Conservation (phyloP, 2,888 invertebrate species). For the Pterostichus niger region DNA sequence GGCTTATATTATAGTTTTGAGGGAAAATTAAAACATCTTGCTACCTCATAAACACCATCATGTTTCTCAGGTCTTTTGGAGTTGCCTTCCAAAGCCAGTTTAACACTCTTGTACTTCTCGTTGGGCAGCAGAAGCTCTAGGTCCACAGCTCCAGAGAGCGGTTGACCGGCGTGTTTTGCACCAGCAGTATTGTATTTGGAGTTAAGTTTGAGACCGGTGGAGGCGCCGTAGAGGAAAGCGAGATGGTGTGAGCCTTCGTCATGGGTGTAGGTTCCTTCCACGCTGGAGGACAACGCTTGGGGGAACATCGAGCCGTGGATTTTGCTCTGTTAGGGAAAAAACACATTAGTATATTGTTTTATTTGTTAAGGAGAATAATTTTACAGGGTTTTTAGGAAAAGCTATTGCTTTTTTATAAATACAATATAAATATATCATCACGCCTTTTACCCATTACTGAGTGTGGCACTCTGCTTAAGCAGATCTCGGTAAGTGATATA, state of each 20-base stretch:
- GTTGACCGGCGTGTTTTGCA: constrained; percentile 74
- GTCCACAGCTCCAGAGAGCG: constrained; percentile 77
- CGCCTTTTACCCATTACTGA: no score
- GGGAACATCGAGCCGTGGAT: constrained; percentile 74
- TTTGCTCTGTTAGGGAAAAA: constrained; percentile 69
- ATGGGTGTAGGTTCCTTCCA: constrained; percentile 70
- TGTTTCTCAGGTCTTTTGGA: constrained; percentile 72
- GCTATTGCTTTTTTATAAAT: no score
- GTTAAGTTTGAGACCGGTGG: constrained; percentile 74
- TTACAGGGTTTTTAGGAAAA: no score
- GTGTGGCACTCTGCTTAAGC: no score
- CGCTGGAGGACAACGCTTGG: constrained; percentile 73
- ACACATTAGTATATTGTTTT: constrained; percentile 1
- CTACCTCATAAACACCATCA: constrained; percentile 71
- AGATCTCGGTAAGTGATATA: no score
- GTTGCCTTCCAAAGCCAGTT: constrained; percentile 76
- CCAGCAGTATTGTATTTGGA: constrained; percentile 74
- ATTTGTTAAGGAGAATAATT: no score
- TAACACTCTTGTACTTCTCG: constrained; percentile 81
- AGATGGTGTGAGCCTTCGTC: constrained; percentile 69
- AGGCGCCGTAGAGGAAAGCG: constrained; percentile 72
- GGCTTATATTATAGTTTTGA: no score
- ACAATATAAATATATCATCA: no score
- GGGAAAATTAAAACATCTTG: constrained; percentile 70
- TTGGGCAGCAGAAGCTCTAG: constrained; percentile 80